Base-by-base conservation (phyloP, 1,140 invertebrate species). In the Drosophila kurseongensis region DNA sequence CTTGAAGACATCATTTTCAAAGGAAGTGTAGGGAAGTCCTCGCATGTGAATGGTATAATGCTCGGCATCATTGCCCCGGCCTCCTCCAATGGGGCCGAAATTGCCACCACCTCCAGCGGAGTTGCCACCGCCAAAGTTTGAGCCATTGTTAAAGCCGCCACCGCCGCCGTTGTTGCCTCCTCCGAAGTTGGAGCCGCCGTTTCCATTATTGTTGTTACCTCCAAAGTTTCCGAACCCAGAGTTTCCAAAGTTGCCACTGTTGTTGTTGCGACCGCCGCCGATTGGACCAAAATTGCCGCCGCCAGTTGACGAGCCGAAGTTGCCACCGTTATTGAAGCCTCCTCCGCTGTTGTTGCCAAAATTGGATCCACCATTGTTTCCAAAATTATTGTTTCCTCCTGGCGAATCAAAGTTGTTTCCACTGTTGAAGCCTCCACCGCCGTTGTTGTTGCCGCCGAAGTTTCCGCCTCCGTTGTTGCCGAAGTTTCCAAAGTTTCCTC, bases 1-100 rank as follows among this genome's bases (percentile, higher is more conserved):
- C 72, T 91, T 92, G 29, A 81, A 91, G 14, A 92, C 78, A 61
- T 92, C 92, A 59, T 91, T 92, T 77, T 92, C 92, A 12, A 88
- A 92, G 5, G 90, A 91, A 56, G 81, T 88, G 38, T 92, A 92
- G 6, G 92, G 92, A 12, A 92, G 69, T 5, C 92, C 92, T 4
- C 91, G 79, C 86, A 92, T 89, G 36, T 92, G 90, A 41, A 92
- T 80, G 23, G 86, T 84, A 27, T 76, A 91, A 38, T 91, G 78
- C n/a, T 88, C 85, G 18, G 45, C 52, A 61, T 92, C 91, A 47
- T 75, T 71, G 13, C 78, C 65, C 10, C 84, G 69, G 12, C 85
- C 81, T 14, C 84, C 84, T 10, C 84, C 84, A 27, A 89, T 80
- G 13, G 85, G 76, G 4, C 85, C 81, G 18, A 89, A 89, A 55